Base-by-base conservation (phyloP, 2,888 invertebrate genomes). In the Hofmannophila pseudospretella region DNA sequence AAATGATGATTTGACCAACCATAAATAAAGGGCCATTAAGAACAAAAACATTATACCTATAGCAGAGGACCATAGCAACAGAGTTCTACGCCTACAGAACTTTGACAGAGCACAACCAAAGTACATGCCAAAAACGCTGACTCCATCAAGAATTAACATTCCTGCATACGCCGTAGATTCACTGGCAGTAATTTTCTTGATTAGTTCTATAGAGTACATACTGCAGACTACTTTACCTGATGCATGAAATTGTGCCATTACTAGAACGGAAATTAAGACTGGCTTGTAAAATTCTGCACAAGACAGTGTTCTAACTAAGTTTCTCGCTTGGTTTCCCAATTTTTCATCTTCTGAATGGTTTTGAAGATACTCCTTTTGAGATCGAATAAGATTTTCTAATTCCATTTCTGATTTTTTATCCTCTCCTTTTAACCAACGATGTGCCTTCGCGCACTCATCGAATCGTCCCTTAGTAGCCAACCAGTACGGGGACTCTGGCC, bases 121-220 rank as follows among this genome's bases (percentile, higher is more conserved):
- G 48, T 74, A 75, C 67, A 69, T 69, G 5, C 72, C 68, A 1
- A 67, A 42, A 28, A 78, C 66, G n/a, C 74, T 76, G 1, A 75
- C 58, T 2, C 69, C 76, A 28, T 78, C 77, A 33, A 77, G 51
- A 32, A 77, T 61, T 7, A 78, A 50, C 77, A 77, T 77, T 3
- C 65, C 70, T 2, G 51, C 63, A 10, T 70, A 75, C 0, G 73
- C 70, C 0, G 66, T 57, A 1, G 48, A 42, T 39, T 75, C 69
- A 13, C 58, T 64, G 3, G 46, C 41, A 0, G 73, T 71, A 16
- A 77, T 70, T 44, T 62, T 48, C 9, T 45, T 59, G 10, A 73
- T 60, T 26, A 77, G 51, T 41, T 70, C 69, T 26, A 77, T 51
- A 2, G 70, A 65, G 35, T 71, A 77, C 42, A 72, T 61, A 12